phyloP scores from a whole-genome alignment of 2,888 invertebrate species.

The Dusona sp. region DNA sequence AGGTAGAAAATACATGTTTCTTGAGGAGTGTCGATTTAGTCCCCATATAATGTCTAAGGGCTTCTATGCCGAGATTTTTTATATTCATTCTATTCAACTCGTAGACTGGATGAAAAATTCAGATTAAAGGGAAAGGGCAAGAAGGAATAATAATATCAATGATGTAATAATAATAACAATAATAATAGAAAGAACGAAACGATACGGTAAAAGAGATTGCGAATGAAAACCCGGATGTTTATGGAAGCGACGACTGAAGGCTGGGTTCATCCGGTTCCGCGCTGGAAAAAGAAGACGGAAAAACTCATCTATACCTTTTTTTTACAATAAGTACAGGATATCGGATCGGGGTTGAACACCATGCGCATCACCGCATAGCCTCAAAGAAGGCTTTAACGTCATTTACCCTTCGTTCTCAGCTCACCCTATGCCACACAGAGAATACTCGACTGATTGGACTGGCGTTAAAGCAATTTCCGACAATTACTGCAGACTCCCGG shows the following conservation, averaged over 20 bases:
- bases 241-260: conserved; percentile 45
- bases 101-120: conserved; percentile 48
- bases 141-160: conserved; percentile 23
- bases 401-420: conserved; percentile 53
- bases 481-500: conserved; percentile 78
- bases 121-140: conserved; percentile 48
- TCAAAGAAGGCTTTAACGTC: conserved; percentile 61
- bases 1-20: conserved; percentile 5
- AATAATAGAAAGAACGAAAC: conserved; percentile 35
- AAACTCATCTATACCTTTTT: conserved; percentile 49
- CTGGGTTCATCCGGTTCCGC: conserved; percentile 53
- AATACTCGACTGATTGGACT: conserved; percentile 79
- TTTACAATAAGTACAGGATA: conserved; percentile 43
- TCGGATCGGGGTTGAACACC: conserved; percentile 47
- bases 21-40: conserved; percentile 37
- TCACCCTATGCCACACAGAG: conserved; percentile 67
- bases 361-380: conserved; percentile 50
- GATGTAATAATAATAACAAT: conserved; percentile 9
- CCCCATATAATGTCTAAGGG: neutral
- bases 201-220: conserved; percentile 31
- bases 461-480: conserved; percentile 80
- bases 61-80: conserved; percentile 21
- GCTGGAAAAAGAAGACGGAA: conserved; percentile 66
- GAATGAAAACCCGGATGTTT: conserved; percentile 54
- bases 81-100: conserved; percentile 9